Conservation (phyloP, 2,113 vertebrate genomes). For the Xenotilapia longispinis region DNA sequence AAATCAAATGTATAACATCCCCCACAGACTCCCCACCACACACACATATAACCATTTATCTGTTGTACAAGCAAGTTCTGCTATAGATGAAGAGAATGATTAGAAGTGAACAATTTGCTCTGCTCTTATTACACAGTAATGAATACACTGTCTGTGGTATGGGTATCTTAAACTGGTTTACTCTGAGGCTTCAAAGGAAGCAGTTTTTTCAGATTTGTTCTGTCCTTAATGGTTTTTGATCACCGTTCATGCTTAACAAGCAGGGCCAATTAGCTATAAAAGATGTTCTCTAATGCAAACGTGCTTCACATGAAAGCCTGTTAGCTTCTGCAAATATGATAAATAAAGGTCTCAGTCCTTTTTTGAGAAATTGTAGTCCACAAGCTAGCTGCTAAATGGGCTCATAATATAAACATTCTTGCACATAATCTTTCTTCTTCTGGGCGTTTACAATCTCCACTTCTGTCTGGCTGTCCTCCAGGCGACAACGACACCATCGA, state of each 20-base stretch:
- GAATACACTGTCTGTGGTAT: neutral
- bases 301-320: neutral
- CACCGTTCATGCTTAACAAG: neutral
- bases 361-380: neutral
- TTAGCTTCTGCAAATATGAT: neutral
- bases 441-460: neutral
- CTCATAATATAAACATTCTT: neutral
- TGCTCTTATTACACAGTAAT: neutral
- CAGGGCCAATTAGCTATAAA: neutral
- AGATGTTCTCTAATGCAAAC: rapidly evolving
- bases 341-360: neutral
- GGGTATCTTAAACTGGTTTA: neutral
- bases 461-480: neutral
- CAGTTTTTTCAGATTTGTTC: neutral
- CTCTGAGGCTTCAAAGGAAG: neutral
- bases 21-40: neutral
- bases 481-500: neutral
- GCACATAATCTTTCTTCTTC: neutral
- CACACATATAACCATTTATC: neutral
- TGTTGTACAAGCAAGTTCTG: neutral
- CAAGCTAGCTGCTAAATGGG: neutral
- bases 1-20: neutral
- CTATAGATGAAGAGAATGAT: neutral
- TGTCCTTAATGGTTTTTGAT: neutral
- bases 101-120: neutral